Conservation (phyloP, 1,140 invertebrate species). For the Conus betulinus region DNA sequence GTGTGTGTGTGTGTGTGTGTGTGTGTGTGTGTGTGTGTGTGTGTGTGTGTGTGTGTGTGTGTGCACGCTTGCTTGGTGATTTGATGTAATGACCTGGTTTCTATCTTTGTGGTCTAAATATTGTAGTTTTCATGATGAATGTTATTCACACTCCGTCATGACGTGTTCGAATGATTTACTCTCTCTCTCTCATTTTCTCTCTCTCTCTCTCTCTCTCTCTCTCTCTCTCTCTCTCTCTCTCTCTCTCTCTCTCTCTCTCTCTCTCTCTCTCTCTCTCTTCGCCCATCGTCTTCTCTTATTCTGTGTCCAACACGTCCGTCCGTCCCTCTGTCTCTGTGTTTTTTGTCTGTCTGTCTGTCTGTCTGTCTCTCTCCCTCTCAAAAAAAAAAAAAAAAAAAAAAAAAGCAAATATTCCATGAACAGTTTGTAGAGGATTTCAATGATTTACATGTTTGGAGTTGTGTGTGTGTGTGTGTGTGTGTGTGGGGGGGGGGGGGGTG, state of each 20-base stretch:
- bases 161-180: too few relatives aligned
- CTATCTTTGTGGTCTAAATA: too few relatives aligned
- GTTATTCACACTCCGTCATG: too few relatives aligned
- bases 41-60: too few relatives aligned
- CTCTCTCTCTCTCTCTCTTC: neutral
- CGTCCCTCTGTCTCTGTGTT: neutral
- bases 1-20: too few relatives aligned
- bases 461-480: neutral
- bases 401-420: too few relatives aligned
- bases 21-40: too few relatives aligned
- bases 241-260: constrained; percentile 10
- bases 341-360: neutral
- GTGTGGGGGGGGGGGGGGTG: neutral
- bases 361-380: neutral
- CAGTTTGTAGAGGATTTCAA: too few relatives aligned
- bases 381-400: too few relatives aligned
- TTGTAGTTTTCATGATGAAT: too few relatives aligned
- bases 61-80: too few relatives aligned
- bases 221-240: constrained; percentile 6
- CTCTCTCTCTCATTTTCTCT: neutral
- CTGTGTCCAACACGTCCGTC: neutral
- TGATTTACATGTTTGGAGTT: neutral
- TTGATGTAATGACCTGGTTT: too few relatives aligned
- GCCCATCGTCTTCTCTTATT: neutral
- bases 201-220: neutral